Evolutionary conservation across 2,888 invertebrate species (phyloP).

Genomic region (Sinotaia quadrata): DNA sequence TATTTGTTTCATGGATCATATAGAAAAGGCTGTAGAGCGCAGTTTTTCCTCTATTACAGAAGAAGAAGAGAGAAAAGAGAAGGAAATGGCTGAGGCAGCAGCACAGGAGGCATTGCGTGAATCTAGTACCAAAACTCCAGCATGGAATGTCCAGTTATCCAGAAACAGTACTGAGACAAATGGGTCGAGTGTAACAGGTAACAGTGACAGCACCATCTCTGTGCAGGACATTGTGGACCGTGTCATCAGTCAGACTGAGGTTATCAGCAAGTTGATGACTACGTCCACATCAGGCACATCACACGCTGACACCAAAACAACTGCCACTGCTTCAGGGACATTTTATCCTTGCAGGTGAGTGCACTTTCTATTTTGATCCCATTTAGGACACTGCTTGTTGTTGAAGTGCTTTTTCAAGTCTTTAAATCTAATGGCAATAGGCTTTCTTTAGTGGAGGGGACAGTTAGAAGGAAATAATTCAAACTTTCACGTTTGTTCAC

Average conservation of each 20-base stretch:
- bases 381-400: too few species aligned
- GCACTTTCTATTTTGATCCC: too few species aligned
- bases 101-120: background rate
- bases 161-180: background rate
- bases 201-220: conserved; percentile 42
- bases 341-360: conserved; percentile 25
- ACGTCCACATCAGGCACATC: conserved; percentile 8
- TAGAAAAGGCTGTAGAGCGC: conserved; percentile 54
- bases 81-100: conserved; percentile 9
- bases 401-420: too few species aligned
- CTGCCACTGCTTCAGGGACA: conserved; percentile 36
- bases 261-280: conserved; percentile 38
- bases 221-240: conserved; percentile 57
- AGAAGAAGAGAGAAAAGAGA: conserved; percentile 35
- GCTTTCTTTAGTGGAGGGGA: too few species aligned
- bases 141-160: background rate
- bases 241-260: conserved; percentile 53
- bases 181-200: background rate
- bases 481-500: too few species aligned
- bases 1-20: conserved; percentile 57
- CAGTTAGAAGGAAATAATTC: too few species aligned
- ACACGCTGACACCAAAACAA: conserved; percentile 13
- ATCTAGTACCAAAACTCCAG: background rate
- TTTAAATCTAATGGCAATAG: too few species aligned
- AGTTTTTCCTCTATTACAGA: conserved; percentile 43